Evolutionary conservation across 2,888 invertebrate species (phyloP).

Genomic region (Tipula unca): DNA sequence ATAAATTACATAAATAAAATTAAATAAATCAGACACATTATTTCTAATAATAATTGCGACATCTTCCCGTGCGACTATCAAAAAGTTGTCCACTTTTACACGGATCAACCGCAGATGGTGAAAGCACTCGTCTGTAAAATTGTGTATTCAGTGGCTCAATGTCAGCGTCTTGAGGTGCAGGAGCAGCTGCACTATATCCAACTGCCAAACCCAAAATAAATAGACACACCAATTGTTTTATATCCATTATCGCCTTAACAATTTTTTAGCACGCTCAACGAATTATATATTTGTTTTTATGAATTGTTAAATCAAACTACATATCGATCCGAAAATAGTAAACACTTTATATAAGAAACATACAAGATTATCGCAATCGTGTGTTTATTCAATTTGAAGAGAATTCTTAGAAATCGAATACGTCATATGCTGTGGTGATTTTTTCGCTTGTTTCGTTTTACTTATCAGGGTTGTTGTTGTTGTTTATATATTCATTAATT

Average conservation of each 20-base stretch:
- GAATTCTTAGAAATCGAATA: not conserved
- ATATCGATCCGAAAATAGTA: not conserved
- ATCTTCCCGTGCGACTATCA: constrained; percentile 2
- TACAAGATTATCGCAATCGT: not conserved
- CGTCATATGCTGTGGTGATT: not conserved
- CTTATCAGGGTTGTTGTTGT: not conserved
- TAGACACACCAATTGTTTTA: not conserved
- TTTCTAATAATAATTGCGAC: not conserved
- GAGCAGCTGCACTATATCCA: not conserved
- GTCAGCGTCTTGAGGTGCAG: not conserved
- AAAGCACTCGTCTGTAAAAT: no score
- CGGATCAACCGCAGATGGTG: no score
- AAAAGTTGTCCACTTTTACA: not conserved
- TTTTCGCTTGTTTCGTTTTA: not conserved
- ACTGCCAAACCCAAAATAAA: not conserved
- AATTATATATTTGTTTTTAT: no score
- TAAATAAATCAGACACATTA: no score
- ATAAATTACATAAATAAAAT: no score
- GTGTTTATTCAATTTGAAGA: no score
- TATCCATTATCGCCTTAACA: no score
- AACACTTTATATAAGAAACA: not conserved
- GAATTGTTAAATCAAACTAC: not conserved
- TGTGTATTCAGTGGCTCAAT: no score
- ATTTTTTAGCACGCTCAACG: not conserved
- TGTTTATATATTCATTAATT: not conserved